Percentiles rank a stretch among this genome's conserved stretches.
phyloP scores from a whole-genome alignment of 2,888 invertebrate species.

The Drosophila ezoana region DNA sequence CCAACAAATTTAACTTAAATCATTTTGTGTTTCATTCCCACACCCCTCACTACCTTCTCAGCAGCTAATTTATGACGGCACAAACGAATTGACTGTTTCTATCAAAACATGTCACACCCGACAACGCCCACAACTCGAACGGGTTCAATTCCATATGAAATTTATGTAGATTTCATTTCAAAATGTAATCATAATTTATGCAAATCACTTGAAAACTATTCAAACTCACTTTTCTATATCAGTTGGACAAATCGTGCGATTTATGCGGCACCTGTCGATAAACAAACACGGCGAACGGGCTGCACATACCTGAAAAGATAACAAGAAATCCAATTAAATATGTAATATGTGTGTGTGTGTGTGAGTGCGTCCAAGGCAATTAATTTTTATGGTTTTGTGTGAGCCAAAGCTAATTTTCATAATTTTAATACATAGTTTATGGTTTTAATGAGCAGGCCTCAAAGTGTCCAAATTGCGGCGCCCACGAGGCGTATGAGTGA shows the following conservation, averaged over 20 bases:
- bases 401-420: slow-evolving; percentile 42
- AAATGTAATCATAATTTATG: slow-evolving; percentile 65
- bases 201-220: slow-evolving; percentile 70
- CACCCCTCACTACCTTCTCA: not conserved
- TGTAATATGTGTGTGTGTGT: slow-evolving; percentile 12
- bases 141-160: slow-evolving; percentile 5
- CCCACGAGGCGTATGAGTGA: slow-evolving; percentile 64
- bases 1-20: not conserved
- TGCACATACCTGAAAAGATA: slow-evolving; percentile 70
- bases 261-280: slow-evolving; percentile 52
- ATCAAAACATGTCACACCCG: slow-evolving; percentile 56
- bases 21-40: not conserved
- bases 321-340: slow-evolving; percentile 48
- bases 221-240: slow-evolving; percentile 63
- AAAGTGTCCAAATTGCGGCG: slow-evolving; percentile 38
- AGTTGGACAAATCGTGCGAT: slow-evolving; percentile 47
- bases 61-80: slow-evolving; percentile 14
- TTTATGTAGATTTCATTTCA: slow-evolving; percentile 42
- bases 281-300: slow-evolving; percentile 11
- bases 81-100: slow-evolving; percentile 28
- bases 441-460: slow-evolving; percentile 37
- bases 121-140: slow-evolving; percentile 50
- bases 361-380: slow-evolving; percentile 39
- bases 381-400: slow-evolving; percentile 44
- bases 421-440: slow-evolving; percentile 44